A percentile compares a stretch with the other conserved stretches of the same genome.
Evolutionary conservation across 2,888 invertebrate species (phyloP).

Genomic region (Lasioglossum calceatum): DNA sequence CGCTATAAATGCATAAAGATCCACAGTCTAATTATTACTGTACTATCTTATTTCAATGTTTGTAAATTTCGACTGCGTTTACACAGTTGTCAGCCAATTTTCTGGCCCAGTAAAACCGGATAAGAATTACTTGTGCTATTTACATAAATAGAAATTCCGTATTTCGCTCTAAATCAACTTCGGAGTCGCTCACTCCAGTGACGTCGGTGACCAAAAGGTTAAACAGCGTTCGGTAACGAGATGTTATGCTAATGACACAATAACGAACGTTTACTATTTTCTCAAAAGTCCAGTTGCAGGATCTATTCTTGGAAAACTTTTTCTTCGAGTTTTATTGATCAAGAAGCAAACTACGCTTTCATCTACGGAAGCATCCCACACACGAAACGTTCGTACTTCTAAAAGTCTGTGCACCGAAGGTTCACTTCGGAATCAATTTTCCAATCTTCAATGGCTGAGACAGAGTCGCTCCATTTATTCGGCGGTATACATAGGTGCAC

Average conservation of each 20-base stretch:
- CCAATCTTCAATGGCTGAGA: neutral
- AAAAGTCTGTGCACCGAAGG: neutral
- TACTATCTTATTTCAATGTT: neutral
- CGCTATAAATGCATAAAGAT: too few relatives aligned
- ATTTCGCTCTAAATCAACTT: neutral
- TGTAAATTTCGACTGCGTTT: neutral
- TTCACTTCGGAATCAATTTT: slow-evolving; percentile 2
- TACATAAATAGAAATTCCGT: neutral
- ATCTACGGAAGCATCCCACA: neutral
- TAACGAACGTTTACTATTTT: too few relatives aligned
- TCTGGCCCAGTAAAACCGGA: neutral
- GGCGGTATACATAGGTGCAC: neutral
- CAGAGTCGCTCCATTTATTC: slow-evolving; percentile 20
- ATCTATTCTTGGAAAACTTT: neutral
- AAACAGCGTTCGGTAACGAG: neutral
- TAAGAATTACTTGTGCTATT: neutral
- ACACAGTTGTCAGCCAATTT: neutral
- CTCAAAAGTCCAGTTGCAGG: too few relatives aligned
- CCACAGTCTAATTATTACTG: neutral
- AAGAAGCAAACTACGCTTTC: neutral
- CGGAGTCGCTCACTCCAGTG: neutral
- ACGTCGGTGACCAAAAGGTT: neutral
- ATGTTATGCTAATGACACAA: neutral
- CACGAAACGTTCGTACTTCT: neutral
- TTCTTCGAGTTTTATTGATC: neutral